Evolutionary conservation across 2,797 vertebrate genomes (phyloP).

Genomic region (Microhierax caerulescens): DNA sequence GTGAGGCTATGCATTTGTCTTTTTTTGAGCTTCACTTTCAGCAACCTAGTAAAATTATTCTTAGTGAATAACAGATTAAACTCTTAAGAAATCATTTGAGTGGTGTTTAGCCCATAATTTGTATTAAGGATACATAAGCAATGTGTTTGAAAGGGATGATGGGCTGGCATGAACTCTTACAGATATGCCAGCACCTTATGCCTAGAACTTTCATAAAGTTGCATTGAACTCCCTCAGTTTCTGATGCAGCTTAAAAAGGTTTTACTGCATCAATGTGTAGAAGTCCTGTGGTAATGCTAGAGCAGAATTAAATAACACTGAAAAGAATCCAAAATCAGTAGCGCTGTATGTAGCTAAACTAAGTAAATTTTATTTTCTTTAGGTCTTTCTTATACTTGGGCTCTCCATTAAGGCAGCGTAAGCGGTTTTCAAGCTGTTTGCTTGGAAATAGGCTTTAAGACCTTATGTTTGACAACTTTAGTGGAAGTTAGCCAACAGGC

Average conservation of each 20-base stretch:
- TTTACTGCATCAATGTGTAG: not conserved
- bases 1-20: not conserved
- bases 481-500: not conserved
- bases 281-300: not conserved
- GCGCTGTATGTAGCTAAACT: not conserved
- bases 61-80: not conserved
- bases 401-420: not conserved
- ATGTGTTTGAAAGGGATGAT: not conserved
- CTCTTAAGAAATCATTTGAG: not conserved
- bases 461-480: not conserved
- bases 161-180: not conserved
- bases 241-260: not conserved
- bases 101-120: not conserved
- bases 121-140: not conserved
- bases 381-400: not conserved
- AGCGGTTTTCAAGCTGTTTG: not conserved
- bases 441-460: not conserved
- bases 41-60: not conserved
- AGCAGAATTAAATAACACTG: not conserved
- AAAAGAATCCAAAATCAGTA: not conserved
- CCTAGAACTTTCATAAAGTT: not conserved
- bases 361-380: not conserved
- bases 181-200: not conserved
- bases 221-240: not conserved
- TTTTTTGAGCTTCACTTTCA: not conserved